Evolutionary conservation across 2,888 invertebrate genomes (phyloP).

Genomic region (Apodemia mormo): DNA sequence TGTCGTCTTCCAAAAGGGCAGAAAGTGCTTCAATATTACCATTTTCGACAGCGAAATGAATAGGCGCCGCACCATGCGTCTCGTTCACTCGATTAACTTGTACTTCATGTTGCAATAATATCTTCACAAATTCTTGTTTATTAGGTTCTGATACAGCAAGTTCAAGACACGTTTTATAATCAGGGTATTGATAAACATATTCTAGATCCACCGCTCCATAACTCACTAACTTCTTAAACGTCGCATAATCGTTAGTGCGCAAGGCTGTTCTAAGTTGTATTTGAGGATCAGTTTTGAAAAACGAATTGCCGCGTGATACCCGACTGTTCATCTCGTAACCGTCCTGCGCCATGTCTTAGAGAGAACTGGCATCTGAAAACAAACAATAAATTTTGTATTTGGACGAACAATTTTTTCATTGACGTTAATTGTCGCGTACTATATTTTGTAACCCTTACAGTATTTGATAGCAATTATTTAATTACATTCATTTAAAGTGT

Average conservation of each 20-base stretch:
- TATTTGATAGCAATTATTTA: conserved; percentile 51
- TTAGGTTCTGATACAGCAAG: conserved; percentile 78
- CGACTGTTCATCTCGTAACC: conserved; percentile 75
- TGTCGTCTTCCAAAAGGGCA: conserved; percentile 68
- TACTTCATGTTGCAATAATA: conserved; percentile 82
- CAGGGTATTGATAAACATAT: conserved; percentile 79
- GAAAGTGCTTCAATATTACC: conserved; percentile 74
- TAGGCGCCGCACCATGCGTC: conserved; percentile 81
- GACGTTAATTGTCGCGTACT: conserved; percentile 32
- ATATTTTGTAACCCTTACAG: conserved; percentile 47
- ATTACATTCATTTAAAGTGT: conserved; percentile 53
- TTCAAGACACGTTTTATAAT: conserved; percentile 83
- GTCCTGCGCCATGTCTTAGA: conserved; percentile 65
- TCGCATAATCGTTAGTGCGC: conserved; percentile 71
- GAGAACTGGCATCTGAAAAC: conserved; percentile 74
- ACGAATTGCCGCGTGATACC: conserved; percentile 65
- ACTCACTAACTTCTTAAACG: conserved; percentile 75
- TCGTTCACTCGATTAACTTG: conserved; percentile 82
- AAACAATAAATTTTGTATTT: conserved; percentile 44
- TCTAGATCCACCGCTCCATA: conserved; percentile 77
- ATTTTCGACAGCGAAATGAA: conserved; percentile 84
- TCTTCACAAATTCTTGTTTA: conserved; percentile 77
- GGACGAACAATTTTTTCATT: conserved; percentile 56
- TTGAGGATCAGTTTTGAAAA: conserved; percentile 73
- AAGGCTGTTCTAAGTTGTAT: conserved; percentile 76